These are phyloP conservation scores for Lomographa bimaculata DNA, from an alignment of 2,888 invertebrate species.

Conservation along the genomic window DNA sequence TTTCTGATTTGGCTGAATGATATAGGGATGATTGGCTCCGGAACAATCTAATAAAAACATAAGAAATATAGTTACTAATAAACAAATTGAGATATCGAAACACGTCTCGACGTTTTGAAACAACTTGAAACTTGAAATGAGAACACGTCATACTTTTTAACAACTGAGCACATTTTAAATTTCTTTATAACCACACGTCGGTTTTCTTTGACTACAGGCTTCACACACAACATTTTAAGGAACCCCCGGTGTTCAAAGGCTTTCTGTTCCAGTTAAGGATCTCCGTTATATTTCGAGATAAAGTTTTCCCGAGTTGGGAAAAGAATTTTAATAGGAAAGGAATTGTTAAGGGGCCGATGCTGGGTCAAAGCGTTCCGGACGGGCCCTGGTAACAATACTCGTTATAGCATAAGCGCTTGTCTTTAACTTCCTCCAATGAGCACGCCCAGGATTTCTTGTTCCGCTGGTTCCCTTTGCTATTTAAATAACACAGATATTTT, in stretches of 20 bases:
- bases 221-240: conserved; percentile 4
- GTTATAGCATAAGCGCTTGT: conserved; percentile 50
- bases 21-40: no score
- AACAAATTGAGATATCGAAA: no score
- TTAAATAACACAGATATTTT: conserved; percentile 53
- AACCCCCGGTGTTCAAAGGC: conserved; percentile 15
- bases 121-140: no score
- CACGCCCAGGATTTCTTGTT: conserved; percentile 48
- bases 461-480: conserved; percentile 51
- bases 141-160: no score
- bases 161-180: no score
- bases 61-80: no score
- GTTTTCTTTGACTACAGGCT: not conserved
- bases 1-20: no score
- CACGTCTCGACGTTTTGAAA: no score
- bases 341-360: conserved; percentile 57
- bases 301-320: conserved; percentile 58
- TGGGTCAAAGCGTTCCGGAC: conserved; percentile 64
- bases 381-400: conserved; percentile 54
- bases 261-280: conserved; percentile 35
- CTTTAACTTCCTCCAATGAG: conserved; percentile 48
- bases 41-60: no score
- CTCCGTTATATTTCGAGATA: conserved; percentile 48
- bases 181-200: no score
- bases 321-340: conserved; percentile 76